Percentiles rank a stretch among this genome's conserved stretches.
These are phyloP conservation scores for Scrobipalpa costella DNA, from an alignment of 2,888 invertebrate species.

Conservation along the genomic window DNA sequence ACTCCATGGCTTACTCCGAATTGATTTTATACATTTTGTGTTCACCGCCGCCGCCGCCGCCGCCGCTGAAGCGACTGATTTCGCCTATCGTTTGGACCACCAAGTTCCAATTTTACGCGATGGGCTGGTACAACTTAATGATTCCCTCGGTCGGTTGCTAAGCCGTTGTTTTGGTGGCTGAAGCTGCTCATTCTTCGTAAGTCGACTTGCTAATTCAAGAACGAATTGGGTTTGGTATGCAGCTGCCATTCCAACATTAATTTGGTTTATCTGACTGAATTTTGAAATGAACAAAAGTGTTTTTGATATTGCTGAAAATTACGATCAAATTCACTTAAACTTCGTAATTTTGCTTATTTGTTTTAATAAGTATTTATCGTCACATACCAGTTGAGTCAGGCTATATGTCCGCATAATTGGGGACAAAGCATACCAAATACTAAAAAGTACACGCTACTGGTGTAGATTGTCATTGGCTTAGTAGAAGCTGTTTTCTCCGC, in stretches of 20 bases:
- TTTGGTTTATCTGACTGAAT: slow-evolving; percentile 5
- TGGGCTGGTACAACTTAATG: slow-evolving; percentile 53
- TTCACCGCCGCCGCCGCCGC: too few species aligned
- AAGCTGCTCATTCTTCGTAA: slow-evolving; percentile 25
- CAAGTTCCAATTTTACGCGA: slow-evolving; percentile 43
- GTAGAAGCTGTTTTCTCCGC: too few species aligned
- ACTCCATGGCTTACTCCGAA: too few species aligned
- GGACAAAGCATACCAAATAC: too few species aligned
- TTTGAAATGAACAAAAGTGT: neutral
- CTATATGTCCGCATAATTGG: too few species aligned
- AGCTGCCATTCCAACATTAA: neutral
- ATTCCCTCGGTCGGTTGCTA: slow-evolving; percentile 45
- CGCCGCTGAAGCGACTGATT: too few species aligned
- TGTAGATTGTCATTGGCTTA: too few species aligned
- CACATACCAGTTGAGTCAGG: too few species aligned
- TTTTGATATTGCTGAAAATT: neutral
- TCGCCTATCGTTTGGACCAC: slow-evolving; percentile 35
- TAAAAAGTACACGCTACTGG: too few species aligned
- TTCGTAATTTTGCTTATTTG: too few species aligned
- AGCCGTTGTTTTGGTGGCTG: slow-evolving; percentile 55
- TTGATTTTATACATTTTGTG: too few species aligned
- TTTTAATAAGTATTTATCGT: too few species aligned
- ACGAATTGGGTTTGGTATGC: slow-evolving; percentile 13
- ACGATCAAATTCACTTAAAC: neutral
- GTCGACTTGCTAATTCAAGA: slow-evolving; percentile 25